Evolutionary conservation across 2,888 invertebrate genomes (phyloP).

Genomic region (Biston betularia): DNA sequence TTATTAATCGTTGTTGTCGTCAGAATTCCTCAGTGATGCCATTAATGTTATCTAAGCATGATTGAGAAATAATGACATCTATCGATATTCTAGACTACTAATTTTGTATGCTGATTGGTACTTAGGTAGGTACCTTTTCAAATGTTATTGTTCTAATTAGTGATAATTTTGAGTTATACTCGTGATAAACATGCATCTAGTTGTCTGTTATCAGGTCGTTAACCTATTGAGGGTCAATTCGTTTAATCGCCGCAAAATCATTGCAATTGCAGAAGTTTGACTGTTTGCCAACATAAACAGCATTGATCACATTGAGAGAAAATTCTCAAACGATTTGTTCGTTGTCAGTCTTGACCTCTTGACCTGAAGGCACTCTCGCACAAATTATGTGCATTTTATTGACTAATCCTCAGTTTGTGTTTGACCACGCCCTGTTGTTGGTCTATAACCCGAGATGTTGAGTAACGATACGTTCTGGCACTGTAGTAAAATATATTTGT

Average conservation of each 20-base stretch:
- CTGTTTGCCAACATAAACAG: slow-evolving; percentile 22
- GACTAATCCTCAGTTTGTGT: background rate
- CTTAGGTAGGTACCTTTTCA: too few relatives aligned
- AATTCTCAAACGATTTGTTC: slow-evolving; percentile 2
- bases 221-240: slow-evolving; percentile 8
- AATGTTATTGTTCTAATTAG: too few relatives aligned
- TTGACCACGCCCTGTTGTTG: background rate
- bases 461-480: too few relatives aligned
- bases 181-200: background rate
- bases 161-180: background rate
- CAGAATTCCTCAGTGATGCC: too few relatives aligned
- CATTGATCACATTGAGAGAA: slow-evolving; percentile 3
- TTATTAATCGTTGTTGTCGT: too few relatives aligned
- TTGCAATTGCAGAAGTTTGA: slow-evolving; percentile 23
- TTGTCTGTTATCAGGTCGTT: slow-evolving; percentile 3
- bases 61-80: too few relatives aligned
- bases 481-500: too few relatives aligned
- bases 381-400: background rate
- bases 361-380: background rate
- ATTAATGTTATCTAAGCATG: too few relatives aligned
- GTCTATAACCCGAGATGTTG: too few relatives aligned
- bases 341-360: slow-evolving; percentile 8
- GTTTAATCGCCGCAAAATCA: slow-evolving; percentile 4
- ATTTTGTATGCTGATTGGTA: too few relatives aligned
- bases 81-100: too few relatives aligned